phyloP scores from a whole-genome alignment of 2,797 vertebrate genomes.

The Sphenodon punctatus region DNA sequence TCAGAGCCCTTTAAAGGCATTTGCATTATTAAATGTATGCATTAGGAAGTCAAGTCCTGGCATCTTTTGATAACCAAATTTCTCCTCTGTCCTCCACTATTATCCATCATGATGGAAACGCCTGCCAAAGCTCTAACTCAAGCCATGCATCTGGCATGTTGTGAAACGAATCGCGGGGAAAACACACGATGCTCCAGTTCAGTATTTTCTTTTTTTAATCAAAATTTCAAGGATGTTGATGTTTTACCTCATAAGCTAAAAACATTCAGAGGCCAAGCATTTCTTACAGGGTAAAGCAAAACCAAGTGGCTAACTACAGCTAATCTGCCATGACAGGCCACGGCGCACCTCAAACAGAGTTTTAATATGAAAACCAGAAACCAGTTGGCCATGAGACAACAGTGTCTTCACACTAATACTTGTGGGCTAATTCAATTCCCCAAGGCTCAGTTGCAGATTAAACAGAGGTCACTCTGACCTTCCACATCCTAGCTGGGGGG shows the following conservation, averaged over 20 bases:
- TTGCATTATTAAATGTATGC: slow-evolving; percentile 54
- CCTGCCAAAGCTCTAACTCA: slow-evolving; percentile 61
- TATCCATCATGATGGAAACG: slow-evolving; percentile 57
- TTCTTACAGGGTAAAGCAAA: slow-evolving; percentile 46
- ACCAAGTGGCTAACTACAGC: slow-evolving; percentile 28
- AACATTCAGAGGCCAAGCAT: slow-evolving; percentile 40
- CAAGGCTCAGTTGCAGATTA: background rate
- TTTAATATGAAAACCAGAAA: background rate
- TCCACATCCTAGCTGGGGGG: too few species aligned
- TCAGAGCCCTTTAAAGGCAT: slow-evolving; percentile 55
- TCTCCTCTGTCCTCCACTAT: slow-evolving; percentile 56
- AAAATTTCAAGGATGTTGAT: slow-evolving; percentile 42
- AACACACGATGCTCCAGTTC: slow-evolving; percentile 35
- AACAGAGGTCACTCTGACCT: too few species aligned
- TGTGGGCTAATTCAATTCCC: background rate
- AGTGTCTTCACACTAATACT: background rate
- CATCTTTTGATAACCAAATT: slow-evolving; percentile 53
- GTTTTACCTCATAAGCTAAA: slow-evolving; percentile 62
- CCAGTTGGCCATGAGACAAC: background rate
- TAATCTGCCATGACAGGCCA: slow-evolving; percentile 12
- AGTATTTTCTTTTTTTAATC: slow-evolving; percentile 37
- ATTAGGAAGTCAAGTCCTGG: slow-evolving; percentile 53
- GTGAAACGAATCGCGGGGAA: slow-evolving; percentile 37
- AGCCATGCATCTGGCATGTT: slow-evolving; percentile 65
- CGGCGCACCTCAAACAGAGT: background rate